Evolutionary conservation across 1,140 invertebrate genomes (phyloP).

Genomic region (Sycophaga agraensis): DNA sequence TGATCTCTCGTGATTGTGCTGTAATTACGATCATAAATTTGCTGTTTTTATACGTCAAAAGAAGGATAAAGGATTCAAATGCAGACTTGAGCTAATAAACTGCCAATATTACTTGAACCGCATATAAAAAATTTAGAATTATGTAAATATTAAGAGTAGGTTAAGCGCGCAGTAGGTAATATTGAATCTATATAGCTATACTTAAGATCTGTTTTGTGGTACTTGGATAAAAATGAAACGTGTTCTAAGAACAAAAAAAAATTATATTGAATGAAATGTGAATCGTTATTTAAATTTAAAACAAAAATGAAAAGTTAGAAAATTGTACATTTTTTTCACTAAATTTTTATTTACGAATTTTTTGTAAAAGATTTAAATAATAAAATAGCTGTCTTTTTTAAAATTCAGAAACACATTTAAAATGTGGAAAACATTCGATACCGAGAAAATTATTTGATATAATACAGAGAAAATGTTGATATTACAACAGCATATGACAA

Average conservation of each 20-base stretch:
- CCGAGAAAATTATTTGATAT: too few species aligned
- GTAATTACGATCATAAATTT: conserved; percentile 52
- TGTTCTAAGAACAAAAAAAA: conserved; percentile 20
- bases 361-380: conserved; percentile 8
- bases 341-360: conserved; percentile 5
- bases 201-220: conserved; percentile 22
- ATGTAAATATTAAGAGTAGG: conserved; percentile 30
- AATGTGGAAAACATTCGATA: conserved; percentile 7
- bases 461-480: too few species aligned
- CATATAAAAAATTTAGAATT: conserved; percentile 24
- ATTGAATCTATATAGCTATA: conserved; percentile 19
- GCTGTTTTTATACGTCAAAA: conserved; percentile 50
- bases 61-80: conserved; percentile 30
- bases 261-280: conserved; percentile 5
- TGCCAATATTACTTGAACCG: conserved; percentile 43
- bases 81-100: conserved; percentile 49
- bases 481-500: too few species aligned
- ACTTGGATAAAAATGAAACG: conserved; percentile 7
- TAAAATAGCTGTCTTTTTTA: conserved; percentile 4
- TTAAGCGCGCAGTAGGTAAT: conserved; percentile 25
- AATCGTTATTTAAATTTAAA: not conserved
- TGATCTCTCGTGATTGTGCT: conserved; percentile 49
- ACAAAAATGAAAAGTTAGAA: conserved; percentile 8
- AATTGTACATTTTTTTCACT: conserved; percentile 26
- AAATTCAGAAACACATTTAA: conserved; percentile 5